Evolutionary conservation across 2,113 vertebrate genomes (phyloP).

Genomic region (Acanthochromis polyacanthus): DNA sequence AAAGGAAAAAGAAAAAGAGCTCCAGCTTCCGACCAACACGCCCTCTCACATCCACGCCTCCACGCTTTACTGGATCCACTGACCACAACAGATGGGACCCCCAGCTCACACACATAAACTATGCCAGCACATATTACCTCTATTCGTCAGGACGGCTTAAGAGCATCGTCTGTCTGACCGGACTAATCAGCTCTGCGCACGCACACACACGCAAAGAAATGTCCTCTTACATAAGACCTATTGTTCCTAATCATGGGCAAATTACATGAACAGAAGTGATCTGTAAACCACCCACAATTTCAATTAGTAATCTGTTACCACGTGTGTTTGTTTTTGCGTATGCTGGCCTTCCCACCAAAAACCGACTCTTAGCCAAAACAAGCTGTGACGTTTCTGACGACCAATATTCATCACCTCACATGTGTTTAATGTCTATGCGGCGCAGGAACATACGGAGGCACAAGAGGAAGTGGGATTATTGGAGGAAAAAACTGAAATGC

Average conservation of each 20-base stretch:
- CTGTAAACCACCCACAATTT: neutral
- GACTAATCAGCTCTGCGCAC: conserved; percentile 66
- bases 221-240: conserved; percentile 26
- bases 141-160: conserved; percentile 55
- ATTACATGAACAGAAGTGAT: neutral
- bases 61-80: conserved; percentile 39
- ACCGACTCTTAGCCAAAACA: conserved; percentile 12
- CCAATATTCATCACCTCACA: conserved; percentile 12
- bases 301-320: neutral
- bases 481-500: conserved; percentile 30
- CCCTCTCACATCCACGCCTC: conserved; percentile 32
- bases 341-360: conserved; percentile 4
- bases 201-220: conserved; percentile 21
- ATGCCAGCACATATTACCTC: conserved; percentile 58
- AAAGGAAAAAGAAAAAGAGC: conserved; percentile 19
- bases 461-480: conserved; percentile 44
- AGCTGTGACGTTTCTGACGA: conserved; percentile 10
- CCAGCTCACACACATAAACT: conserved; percentile 29
- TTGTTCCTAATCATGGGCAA: conserved; percentile 26
- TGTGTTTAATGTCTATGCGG: neutral
- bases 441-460: neutral
- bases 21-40: conserved; percentile 21
- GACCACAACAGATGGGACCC: conserved; percentile 76
- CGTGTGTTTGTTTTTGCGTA: neutral
- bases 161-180: conserved; percentile 52